Evolutionary conservation across 2,113 vertebrate species (phyloP).

Genomic region (Hippocampus abdominalis): DNA sequence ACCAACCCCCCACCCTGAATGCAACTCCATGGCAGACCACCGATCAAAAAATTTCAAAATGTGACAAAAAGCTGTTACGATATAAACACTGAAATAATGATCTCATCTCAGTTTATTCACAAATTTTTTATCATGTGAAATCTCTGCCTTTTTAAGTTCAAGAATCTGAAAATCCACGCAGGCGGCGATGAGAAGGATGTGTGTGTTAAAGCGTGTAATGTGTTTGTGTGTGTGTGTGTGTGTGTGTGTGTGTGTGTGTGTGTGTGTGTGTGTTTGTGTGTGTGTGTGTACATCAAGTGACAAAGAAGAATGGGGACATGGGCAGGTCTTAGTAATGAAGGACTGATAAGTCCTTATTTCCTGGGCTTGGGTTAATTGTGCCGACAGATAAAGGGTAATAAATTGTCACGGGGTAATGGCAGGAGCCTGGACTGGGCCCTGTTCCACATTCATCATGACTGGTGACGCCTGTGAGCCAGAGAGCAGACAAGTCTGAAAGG

Average conservation of each 20-base stretch:
- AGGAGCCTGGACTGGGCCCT: conserved; percentile 52
- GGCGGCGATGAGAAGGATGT: background rate
- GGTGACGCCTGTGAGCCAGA: conserved; percentile 35
- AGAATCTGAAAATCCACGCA: conserved; percentile 16
- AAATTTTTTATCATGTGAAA: background rate
- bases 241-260: conserved; percentile 10
- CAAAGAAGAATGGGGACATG: conserved; percentile 67
- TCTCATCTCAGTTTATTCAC: too few relatives aligned
- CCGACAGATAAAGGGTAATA: conserved; percentile 73
- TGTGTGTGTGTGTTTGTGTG: conserved; percentile 15
- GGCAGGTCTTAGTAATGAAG: conserved; percentile 67
- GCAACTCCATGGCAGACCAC: too few relatives aligned
- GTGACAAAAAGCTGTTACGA: too few relatives aligned
- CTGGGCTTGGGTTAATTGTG: conserved; percentile 72
- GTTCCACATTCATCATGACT: conserved; percentile 69
- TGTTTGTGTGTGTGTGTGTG: conserved; percentile 15
- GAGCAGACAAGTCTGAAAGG: conserved; percentile 28
- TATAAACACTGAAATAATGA: too few relatives aligned
- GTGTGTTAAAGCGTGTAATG: conserved; percentile 8
- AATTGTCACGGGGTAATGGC: conserved; percentile 69
- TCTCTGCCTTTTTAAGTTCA: background rate
- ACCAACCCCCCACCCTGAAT: too few relatives aligned
- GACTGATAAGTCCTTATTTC: conserved; percentile 72
- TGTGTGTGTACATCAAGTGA: conserved; percentile 46
- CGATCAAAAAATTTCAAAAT: too few relatives aligned